These are phyloP conservation scores for Sparus aurata DNA, from an alignment of 2,797 vertebrate species.

Conservation along the genomic window DNA sequence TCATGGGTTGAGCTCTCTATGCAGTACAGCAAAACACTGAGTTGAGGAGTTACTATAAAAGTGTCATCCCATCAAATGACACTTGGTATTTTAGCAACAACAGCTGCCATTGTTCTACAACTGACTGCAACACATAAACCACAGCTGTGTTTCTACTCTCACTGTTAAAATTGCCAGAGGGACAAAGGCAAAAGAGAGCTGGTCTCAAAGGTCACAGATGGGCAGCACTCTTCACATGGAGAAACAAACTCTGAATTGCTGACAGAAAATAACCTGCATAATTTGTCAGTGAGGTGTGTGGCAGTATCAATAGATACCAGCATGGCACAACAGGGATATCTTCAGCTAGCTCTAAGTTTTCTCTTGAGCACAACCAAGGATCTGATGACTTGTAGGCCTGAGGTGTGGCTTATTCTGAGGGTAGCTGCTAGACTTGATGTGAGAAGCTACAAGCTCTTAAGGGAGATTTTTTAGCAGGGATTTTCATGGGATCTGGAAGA, in stretches of 20 bases:
- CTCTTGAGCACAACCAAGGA: slow-evolving; percentile 3
- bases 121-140: slow-evolving; percentile 30
- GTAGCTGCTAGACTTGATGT: neutral
- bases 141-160: slow-evolving; percentile 64
- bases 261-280: slow-evolving; percentile 25
- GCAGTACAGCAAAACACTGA: slow-evolving; percentile 20
- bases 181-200: slow-evolving; percentile 41
- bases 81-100: slow-evolving; percentile 44
- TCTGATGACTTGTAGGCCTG: neutral
- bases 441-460: slow-evolving; percentile 4
- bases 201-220: slow-evolving; percentile 56
- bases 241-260: slow-evolving; percentile 32
- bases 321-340: neutral
- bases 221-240: slow-evolving; percentile 19
- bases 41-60: slow-evolving; percentile 43
- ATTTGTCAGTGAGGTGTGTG: slow-evolving; percentile 26
- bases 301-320: slow-evolving; percentile 3
- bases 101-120: slow-evolving; percentile 64
- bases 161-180: slow-evolving; percentile 59
- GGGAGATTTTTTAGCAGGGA: neutral
- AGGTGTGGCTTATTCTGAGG: slow-evolving; percentile 8
- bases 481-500: slow-evolving; percentile 19
- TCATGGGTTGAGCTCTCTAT: slow-evolving; percentile 27
- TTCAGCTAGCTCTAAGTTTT: neutral
- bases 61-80: slow-evolving; percentile 60